Evolutionary conservation across 2,797 vertebrate genomes (phyloP).

Genomic region (Chiloscyllium punctatum): DNA sequence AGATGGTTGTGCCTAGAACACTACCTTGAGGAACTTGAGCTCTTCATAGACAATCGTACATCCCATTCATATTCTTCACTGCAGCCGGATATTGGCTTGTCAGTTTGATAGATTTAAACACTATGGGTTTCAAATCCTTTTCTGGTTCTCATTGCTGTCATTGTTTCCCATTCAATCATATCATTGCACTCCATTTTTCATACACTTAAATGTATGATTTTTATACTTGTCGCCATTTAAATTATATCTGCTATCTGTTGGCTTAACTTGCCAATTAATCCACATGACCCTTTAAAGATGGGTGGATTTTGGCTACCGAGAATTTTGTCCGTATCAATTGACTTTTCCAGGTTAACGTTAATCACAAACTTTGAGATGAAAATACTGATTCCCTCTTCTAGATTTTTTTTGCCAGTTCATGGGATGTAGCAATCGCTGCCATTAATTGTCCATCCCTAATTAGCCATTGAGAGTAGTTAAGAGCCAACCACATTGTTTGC

Average conservation of each 20-base stretch:
- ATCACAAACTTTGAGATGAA: neutral
- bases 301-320: no score
- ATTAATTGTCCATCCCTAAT: no score
- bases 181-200: neutral
- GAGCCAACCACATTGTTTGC: no score
- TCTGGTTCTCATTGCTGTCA: neutral
- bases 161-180: neutral
- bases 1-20: no score
- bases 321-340: neutral
- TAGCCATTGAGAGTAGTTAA: no score
- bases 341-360: neutral
- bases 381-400: neutral
- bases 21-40: neutral
- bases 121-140: neutral
- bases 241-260: neutral
- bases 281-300: neutral
- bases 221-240: neutral
- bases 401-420: neutral
- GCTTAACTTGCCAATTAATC: neutral
- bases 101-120: neutral
- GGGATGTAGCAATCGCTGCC: neutral
- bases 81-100: neutral
- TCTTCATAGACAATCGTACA: neutral
- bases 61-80: neutral
- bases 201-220: neutral